Conservation (phyloP, 1,140 invertebrate genomes). For the Lasioglossum albipes region DNA sequence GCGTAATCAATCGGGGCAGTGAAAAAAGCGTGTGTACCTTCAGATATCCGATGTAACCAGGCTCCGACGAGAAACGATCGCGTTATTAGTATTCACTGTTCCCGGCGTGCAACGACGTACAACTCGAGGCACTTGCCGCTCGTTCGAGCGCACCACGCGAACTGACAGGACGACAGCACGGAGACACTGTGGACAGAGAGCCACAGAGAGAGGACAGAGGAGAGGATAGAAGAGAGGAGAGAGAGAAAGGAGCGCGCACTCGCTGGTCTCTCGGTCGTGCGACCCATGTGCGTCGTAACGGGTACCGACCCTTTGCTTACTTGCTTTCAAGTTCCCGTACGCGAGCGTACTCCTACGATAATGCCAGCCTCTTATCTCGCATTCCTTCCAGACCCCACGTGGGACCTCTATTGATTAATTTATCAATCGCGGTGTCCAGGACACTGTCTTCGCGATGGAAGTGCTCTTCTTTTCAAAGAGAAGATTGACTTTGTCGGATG, state of each 20-base stretch:
- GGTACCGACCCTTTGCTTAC: conserved; percentile 34
- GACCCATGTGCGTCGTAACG: conserved; percentile 56
- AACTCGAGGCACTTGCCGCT: conserved; percentile 34
- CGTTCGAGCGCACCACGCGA: conserved; percentile 49
- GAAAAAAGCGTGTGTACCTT: not conserved
- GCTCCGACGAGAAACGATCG: not conserved
- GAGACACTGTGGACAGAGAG: not conserved
- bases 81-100: not conserved
- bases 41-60: not conserved
- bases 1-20: not conserved
- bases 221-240: no score
- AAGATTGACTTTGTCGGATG: no score
- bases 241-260: no score
- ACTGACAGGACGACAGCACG: conserved; percentile 45
- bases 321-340: not conserved
- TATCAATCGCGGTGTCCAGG: no score
- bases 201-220: no score
- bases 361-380: not conserved
- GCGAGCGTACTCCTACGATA: not conserved
- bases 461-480: no score
- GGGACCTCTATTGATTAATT: no score
- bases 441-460: no score
- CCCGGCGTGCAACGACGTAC: not conserved
- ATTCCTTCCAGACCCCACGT: no score
- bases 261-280: not conserved